Evolutionary conservation across 64 coral and sea anemone species (phyloP), one percentile per base, ranked within the genome.

Genomic region (Catalaphyllia jardinei): DNA sequence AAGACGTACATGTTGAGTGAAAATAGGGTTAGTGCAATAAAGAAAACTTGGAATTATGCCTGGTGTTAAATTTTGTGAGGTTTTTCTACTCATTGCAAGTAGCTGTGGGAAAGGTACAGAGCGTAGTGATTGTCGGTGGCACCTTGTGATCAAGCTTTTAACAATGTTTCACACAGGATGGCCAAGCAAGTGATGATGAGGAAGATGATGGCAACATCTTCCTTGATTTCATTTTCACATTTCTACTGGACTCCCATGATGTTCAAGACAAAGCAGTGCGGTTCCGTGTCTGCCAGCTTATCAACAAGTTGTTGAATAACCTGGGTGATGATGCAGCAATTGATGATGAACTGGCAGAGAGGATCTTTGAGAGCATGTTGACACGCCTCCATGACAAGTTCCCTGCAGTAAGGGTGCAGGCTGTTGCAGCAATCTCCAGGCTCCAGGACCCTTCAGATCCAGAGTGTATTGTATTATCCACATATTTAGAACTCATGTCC

Each of bases 391-490:
- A 81, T 31, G 97, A 99, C 88, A 99, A 93, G 50, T 79, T 95
- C 31, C 94, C 97, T 27, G 83, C 73, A 18, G 51, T 99, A 17
- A 79, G 97, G 39, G 67, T 71, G 24, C 97, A 99, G 67, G 97
- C 97, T 52, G 77, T 99, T 33, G 89, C 87, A 69, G 97, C 97
- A 35, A 69, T 99, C 10, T 81, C 91, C 8, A 89, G 97, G 10
- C 91, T 99, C 2, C 97, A 99, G 72, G 97, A 99, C 59, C 97
- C 97, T 28, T 67, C n/a, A 30, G 94, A 99, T 73, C 46, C 87
- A 6, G 84, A 99, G 12, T 99, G 97, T 28, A 88, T 88, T 50
- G 94, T 99, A 25, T 79, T 91, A 57, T 81, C 88, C 8, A 67
- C 91, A n/a, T 99, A 89, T 63, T 52, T 93, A 39, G 79, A 91